These are phyloP conservation scores for Gymnorhina tibicen DNA, from an alignment of 2,113 vertebrate species.

Conservation along the genomic window DNA sequence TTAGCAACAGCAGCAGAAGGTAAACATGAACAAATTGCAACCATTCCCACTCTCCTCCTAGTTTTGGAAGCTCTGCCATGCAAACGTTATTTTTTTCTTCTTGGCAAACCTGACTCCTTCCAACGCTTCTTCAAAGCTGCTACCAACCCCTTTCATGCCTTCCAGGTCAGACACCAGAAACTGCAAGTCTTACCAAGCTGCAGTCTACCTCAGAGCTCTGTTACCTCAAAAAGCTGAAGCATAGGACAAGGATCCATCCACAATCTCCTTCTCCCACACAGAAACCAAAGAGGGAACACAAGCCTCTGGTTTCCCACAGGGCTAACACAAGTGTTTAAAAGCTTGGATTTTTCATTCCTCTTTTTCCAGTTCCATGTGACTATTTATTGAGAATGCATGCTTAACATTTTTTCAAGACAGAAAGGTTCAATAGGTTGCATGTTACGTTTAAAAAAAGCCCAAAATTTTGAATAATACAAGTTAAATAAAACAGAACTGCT, in stretches of 20 bases:
- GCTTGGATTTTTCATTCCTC: background rate
- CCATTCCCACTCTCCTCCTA: background rate
- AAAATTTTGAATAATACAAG: background rate
- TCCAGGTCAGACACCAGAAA: background rate
- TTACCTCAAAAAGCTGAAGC: background rate
- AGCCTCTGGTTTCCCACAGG: background rate
- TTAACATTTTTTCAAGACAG: background rate
- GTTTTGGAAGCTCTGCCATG: background rate
- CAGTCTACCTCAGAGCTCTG: background rate
- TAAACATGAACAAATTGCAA: background rate
- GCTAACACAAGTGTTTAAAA: background rate
- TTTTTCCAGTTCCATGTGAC: background rate
- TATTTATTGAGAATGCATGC: background rate
- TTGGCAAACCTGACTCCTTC: background rate
- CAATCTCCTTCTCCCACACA: background rate
- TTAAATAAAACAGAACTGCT: background rate
- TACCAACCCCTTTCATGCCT: background rate
- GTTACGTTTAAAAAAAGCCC: background rate
- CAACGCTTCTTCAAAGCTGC: background rate
- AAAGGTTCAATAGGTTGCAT: background rate
- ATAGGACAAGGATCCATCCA: background rate
- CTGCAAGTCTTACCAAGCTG: background rate
- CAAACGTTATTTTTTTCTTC: background rate
- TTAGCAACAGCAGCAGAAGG: conserved; percentile 6
- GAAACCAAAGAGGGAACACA: background rate